phyloP scores from a whole-genome alignment of 2,797 vertebrate species.

The Cacajao melanocephalus region DNA sequence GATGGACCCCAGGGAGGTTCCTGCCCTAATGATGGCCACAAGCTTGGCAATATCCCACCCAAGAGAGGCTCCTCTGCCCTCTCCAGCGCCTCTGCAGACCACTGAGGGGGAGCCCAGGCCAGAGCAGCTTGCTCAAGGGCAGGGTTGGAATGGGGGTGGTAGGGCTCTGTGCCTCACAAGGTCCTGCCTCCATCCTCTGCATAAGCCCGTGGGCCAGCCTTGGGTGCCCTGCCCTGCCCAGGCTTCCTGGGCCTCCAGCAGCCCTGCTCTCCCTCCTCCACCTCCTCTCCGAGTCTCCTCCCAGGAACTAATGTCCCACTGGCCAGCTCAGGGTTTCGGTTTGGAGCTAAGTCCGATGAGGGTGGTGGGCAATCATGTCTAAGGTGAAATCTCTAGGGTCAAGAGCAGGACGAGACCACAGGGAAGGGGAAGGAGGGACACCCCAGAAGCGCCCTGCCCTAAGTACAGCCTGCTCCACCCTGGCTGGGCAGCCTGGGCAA shows the following conservation, averaged over 20 bases:
- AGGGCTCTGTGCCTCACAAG: neutral
- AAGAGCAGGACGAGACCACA: neutral
- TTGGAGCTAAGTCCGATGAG: neutral
- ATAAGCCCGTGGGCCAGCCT: neutral
- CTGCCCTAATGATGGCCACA: neutral
- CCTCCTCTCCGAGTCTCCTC: neutral
- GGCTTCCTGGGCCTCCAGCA: neutral
- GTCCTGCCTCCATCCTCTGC: no score
- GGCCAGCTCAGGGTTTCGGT: neutral
- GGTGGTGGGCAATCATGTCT: neutral
- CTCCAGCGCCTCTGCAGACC: neutral
- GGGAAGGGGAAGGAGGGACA: neutral
- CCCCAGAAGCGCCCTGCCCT: neutral
- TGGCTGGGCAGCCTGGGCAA: neutral
- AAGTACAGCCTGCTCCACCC: rapidly evolving
- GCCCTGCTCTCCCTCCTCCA: neutral
- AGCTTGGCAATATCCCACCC: neutral
- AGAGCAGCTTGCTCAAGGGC: neutral
- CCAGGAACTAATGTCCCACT: neutral
- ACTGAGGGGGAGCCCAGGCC: neutral
- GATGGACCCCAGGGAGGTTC: neutral
- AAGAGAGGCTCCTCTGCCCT: neutral
- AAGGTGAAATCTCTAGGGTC: neutral
- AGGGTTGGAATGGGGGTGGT: neutral
- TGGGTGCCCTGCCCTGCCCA: rapidly evolving